phyloP scores from a whole-genome alignment of 2,888 invertebrate species.

The Congeria kusceri region DNA sequence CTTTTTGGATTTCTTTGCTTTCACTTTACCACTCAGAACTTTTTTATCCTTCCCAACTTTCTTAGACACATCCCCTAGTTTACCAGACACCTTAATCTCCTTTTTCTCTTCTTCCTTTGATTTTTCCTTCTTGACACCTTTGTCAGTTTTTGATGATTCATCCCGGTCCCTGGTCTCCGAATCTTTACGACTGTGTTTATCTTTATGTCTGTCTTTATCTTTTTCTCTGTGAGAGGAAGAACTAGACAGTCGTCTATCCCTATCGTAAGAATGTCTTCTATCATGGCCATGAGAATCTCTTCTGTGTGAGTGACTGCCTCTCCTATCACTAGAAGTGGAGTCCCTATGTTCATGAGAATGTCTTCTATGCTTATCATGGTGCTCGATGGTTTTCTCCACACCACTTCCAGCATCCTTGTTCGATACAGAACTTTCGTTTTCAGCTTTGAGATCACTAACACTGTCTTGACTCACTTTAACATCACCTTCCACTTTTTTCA shows the following conservation, averaged over 20 bases:
- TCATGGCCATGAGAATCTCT: constrained; percentile 38
- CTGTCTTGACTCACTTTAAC: not conserved
- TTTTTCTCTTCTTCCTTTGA: constrained; percentile 27
- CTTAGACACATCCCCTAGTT: constrained; percentile 24
- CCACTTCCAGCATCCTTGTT: constrained; percentile 1
- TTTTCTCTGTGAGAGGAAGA: constrained; percentile 20
- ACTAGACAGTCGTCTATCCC: constrained; percentile 31
- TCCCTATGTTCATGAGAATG: constrained; percentile 58
- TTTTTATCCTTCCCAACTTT: constrained; percentile 22
- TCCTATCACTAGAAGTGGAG: constrained; percentile 39
- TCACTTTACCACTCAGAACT: constrained; percentile 35
- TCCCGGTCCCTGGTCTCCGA: constrained; percentile 17
- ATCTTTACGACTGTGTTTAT: not conserved
- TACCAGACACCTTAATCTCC: constrained; percentile 11
- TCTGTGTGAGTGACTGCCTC: constrained; percentile 26
- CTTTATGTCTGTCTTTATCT: constrained; percentile 19
- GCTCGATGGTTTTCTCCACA: constrained; percentile 5
- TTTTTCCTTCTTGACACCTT: constrained; percentile 11
- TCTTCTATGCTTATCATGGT: constrained; percentile 45
- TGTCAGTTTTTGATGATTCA: not conserved
- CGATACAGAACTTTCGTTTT: not conserved
- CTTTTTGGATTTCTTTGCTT: constrained; percentile 47
- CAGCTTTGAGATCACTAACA: not conserved
- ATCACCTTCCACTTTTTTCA: not conserved
- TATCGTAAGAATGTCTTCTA: constrained; percentile 35